These are phyloP conservation scores for Tokudaia tokunoshimensis DNA, from an alignment of 2,797 vertebrate species.

Conservation along the genomic window DNA sequence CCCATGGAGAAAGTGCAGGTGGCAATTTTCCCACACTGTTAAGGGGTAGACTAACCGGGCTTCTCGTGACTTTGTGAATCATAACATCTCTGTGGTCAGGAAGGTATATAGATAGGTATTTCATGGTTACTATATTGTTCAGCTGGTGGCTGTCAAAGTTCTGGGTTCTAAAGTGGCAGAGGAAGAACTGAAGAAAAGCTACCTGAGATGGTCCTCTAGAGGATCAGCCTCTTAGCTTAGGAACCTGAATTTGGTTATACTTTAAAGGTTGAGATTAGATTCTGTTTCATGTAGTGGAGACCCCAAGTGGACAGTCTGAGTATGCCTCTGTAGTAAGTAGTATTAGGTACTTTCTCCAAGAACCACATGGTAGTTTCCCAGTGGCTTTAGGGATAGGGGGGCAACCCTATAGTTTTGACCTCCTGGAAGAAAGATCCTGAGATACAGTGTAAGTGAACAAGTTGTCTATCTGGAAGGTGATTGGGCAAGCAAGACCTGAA, in stretches of 20 bases:
- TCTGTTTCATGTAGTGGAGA: background rate
- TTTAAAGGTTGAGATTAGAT: background rate
- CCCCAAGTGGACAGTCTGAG: rapidly evolving
- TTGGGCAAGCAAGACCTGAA: background rate
- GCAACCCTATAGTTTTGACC: background rate
- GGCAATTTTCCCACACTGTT: background rate
- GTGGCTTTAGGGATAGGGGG: background rate
- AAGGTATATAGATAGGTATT: background rate
- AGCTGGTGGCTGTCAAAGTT: background rate
- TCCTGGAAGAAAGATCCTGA: background rate
- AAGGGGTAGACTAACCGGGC: background rate
- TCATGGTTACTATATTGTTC: background rate
- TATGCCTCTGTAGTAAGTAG: background rate
- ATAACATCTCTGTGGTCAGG: background rate
- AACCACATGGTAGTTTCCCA: background rate
- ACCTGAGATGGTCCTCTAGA: background rate
- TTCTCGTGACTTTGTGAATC: background rate
- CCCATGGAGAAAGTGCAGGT: background rate
- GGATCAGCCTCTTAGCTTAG: background rate
- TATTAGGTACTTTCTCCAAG: background rate
- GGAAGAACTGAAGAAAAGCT: background rate
- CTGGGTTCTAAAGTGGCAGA: background rate
- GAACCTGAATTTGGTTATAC: background rate
- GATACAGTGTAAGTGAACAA: background rate
- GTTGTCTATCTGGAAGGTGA: background rate